A percentile compares a stretch with the other conserved stretches of the same genome.
phyloP scores from a whole-genome alignment of 2,797 vertebrate genomes.

The Limnodromus scolopaceus region DNA sequence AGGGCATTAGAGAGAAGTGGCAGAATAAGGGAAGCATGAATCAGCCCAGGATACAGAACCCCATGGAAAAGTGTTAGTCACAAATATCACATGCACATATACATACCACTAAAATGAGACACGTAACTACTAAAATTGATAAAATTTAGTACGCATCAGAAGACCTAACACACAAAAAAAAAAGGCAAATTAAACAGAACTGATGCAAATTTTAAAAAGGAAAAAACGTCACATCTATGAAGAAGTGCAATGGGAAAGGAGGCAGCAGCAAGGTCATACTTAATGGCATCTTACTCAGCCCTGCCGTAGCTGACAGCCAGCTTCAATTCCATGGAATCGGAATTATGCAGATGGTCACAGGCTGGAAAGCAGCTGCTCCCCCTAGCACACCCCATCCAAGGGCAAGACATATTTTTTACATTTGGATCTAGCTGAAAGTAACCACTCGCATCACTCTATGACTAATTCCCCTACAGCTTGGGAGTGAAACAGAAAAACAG shows the following conservation, averaged over 20 bases:
- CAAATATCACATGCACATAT: background rate
- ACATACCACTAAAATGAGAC: background rate
- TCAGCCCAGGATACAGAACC: background rate
- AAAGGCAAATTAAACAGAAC: background rate
- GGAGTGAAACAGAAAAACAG: background rate
- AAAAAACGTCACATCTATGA: background rate
- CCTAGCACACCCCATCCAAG: background rate
- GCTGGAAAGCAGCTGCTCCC: background rate
- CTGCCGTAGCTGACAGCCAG: background rate
- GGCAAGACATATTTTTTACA: background rate
- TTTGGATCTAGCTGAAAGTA: background rate
- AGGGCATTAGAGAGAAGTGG: background rate
- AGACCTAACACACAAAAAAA: background rate
- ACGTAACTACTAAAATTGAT: background rate
- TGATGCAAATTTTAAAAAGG: background rate
- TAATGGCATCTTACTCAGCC: background rate
- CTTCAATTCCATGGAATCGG: background rate
- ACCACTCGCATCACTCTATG: background rate
- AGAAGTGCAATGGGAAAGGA: background rate
- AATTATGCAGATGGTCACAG: background rate
- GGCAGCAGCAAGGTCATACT: background rate
- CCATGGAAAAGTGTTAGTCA: background rate
- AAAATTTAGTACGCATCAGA: background rate
- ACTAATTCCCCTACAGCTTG: background rate
- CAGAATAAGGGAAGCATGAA: background rate